A percentile compares a stretch with the other conserved stretches of the same genome.
Evolutionary conservation across 2,888 invertebrate genomes (phyloP).

Genomic region (Leptogaster cylindrica): DNA sequence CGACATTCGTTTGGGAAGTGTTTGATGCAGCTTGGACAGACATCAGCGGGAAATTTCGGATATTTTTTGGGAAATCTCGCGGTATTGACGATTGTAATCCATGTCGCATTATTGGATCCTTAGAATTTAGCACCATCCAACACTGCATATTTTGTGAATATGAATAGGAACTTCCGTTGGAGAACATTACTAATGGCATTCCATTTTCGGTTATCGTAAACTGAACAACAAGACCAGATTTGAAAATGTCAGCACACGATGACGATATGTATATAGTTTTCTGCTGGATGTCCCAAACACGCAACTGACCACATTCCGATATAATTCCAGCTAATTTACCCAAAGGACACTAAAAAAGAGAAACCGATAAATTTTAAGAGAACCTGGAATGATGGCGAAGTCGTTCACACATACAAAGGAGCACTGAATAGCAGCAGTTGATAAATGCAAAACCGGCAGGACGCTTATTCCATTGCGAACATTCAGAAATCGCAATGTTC

Average conservation of each 20-base stretch:
- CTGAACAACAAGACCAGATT: slow-evolving; percentile 66
- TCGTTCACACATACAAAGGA: slow-evolving; percentile 56
- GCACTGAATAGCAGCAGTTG: slow-evolving; percentile 57
- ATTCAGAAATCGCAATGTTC: slow-evolving; percentile 56
- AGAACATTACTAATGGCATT: slow-evolving; percentile 82
- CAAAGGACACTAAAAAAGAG: slow-evolving; percentile 54
- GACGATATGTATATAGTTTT: slow-evolving; percentile 54
- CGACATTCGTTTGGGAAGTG: slow-evolving; percentile 48
- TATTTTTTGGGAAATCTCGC: slow-evolving; percentile 57
- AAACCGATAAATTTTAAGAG: background rate
- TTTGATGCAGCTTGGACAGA: slow-evolving; percentile 57
- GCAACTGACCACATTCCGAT: slow-evolving; percentile 58
- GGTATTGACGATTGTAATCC: slow-evolving; percentile 62
- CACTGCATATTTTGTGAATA: slow-evolving; percentile 78
- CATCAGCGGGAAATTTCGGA: slow-evolving; percentile 57
- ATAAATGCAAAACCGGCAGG: slow-evolving; percentile 58
- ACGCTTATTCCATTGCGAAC: slow-evolving; percentile 56
- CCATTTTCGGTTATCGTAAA: slow-evolving; percentile 72
- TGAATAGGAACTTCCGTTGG: slow-evolving; percentile 84
- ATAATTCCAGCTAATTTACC: slow-evolving; percentile 59
- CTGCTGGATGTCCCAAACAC: slow-evolving; percentile 57
- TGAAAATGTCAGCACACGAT: slow-evolving; percentile 58
- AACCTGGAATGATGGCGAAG: too few species aligned
- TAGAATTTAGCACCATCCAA: slow-evolving; percentile 68
- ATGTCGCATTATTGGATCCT: slow-evolving; percentile 64